A percentile compares a stretch with the other conserved stretches of the same genome.
phyloP scores from a whole-genome alignment of 2,797 vertebrate species.

The Enoplosus armatus region DNA sequence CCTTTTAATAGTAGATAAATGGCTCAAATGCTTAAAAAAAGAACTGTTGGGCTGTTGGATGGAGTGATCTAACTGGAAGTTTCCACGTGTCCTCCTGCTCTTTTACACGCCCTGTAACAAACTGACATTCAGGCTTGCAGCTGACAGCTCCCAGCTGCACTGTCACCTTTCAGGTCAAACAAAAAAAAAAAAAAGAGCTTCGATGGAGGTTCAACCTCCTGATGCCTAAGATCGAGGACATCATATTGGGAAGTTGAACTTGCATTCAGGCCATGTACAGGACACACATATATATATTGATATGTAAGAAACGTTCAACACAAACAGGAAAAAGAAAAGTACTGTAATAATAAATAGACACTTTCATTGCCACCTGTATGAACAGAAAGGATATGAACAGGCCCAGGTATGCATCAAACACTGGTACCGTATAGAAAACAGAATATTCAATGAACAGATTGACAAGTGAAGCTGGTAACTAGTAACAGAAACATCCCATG shows the following conservation, averaged over 20 bases:
- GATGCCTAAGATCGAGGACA: conserved; percentile 4
- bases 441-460: conserved; percentile 10
- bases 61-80: conserved; percentile 5
- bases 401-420: conserved; percentile 23
- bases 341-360: conserved; percentile 65
- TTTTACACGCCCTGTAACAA: conserved; percentile 15
- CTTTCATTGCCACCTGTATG: conserved; percentile 28
- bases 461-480: conserved; percentile 14
- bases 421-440: conserved; percentile 25
- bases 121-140: conserved; percentile 3
- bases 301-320: conserved; percentile 30
- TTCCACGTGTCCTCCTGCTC: not conserved
- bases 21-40: conserved; percentile 19
- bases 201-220: conserved; percentile 8
- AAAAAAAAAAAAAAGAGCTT: not conserved
- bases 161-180: not conserved
- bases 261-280: conserved; percentile 13
- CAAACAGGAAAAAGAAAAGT: conserved; percentile 30
- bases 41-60: not conserved
- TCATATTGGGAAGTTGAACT: not conserved
- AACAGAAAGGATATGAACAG: conserved; percentile 28
- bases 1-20: conserved; percentile 29
- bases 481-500: conserved; percentile 16
- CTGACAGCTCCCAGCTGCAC: not conserved
- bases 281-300: conserved; percentile 22